Percentiles rank a stretch among this genome's conserved stretches.
Conservation (phyloP, 2,113 vertebrate genomes). For the Apteryx owenii region DNA sequence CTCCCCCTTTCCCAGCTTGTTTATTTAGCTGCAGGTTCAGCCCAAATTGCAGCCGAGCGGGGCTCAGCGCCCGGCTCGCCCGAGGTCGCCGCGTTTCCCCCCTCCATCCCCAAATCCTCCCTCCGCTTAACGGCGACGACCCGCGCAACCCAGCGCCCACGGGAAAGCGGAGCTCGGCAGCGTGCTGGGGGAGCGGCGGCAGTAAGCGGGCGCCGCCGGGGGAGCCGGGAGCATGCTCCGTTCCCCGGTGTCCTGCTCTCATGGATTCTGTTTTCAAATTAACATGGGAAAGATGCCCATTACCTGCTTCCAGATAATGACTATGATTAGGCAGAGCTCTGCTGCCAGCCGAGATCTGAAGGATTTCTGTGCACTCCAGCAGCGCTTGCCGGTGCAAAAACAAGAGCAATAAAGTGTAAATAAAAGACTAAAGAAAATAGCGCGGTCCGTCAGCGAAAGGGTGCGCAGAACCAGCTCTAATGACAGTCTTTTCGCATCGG, state of each 20-base stretch:
- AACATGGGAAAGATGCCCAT: constrained; percentile 76
- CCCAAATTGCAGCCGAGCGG: too few species aligned
- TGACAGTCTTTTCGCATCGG: background rate
- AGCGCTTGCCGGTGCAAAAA: constrained; percentile 69
- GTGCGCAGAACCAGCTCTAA: constrained; percentile 4
- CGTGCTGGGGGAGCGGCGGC: too few species aligned
- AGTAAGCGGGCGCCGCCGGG: background rate
- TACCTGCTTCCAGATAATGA: constrained; percentile 78
- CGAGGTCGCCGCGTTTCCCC: too few species aligned
- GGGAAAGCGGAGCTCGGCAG: background rate
- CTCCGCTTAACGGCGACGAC: background rate
- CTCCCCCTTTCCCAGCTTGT: background rate
- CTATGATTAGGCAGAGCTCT: constrained; percentile 74
- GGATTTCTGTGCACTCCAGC: constrained; percentile 72
- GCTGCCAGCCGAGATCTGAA: constrained; percentile 75
- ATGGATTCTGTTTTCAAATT: constrained; percentile 69
- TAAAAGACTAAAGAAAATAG: constrained; percentile 65
- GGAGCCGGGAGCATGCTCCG: background rate
- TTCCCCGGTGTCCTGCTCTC: constrained; percentile 49
- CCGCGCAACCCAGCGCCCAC: background rate
- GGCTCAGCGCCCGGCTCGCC: too few species aligned
- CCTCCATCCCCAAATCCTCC: background rate
- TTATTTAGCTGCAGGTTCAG: background rate
- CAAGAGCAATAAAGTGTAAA: constrained; percentile 73
- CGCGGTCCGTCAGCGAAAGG: background rate